These are phyloP conservation scores for Gryllus bimaculatus DNA, from an alignment of 1,140 invertebrate species.

Conservation along the genomic window DNA sequence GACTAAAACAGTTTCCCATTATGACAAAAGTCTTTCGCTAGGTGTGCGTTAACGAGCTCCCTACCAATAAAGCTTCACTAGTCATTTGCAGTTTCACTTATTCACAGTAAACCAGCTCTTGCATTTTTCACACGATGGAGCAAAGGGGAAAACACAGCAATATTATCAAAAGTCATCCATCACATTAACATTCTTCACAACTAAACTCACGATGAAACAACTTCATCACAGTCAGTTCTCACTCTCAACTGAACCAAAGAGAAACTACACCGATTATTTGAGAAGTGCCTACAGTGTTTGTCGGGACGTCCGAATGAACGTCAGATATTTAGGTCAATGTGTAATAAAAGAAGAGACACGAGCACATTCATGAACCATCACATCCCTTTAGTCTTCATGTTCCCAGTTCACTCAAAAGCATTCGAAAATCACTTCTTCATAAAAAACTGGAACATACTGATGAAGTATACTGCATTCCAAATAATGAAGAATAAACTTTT, in stretches of 20 bases:
- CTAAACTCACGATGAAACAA: not conserved
- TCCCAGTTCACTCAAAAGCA: not conserved
- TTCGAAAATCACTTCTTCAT: not conserved
- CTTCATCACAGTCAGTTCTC: not conserved
- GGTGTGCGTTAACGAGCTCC: not conserved
- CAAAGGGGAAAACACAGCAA: not conserved
- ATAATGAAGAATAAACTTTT: no score
- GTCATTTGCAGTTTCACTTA: not conserved
- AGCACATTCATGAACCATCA: not conserved
- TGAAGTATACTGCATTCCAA: not conserved
- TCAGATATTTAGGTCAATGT: not conserved
- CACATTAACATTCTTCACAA: not conserved
- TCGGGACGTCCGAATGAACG: not conserved
- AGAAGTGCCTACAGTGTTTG: not conserved
- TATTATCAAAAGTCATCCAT: not conserved
- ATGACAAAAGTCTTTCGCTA: conserved; percentile 10
- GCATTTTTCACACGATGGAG: not conserved
- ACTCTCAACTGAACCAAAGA: not conserved
- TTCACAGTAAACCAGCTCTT: not conserved
- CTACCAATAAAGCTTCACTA: not conserved
- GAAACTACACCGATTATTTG: not conserved
- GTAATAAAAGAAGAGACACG: not conserved
- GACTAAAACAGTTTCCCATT: conserved; percentile 23
- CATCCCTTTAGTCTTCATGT: not conserved
- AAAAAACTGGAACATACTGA: not conserved